Evolutionary conservation across 2,797 vertebrate species (phyloP), one percentile per base, ranked within the genome.

Genomic region (Kryptolebias ocellatus): DNA sequence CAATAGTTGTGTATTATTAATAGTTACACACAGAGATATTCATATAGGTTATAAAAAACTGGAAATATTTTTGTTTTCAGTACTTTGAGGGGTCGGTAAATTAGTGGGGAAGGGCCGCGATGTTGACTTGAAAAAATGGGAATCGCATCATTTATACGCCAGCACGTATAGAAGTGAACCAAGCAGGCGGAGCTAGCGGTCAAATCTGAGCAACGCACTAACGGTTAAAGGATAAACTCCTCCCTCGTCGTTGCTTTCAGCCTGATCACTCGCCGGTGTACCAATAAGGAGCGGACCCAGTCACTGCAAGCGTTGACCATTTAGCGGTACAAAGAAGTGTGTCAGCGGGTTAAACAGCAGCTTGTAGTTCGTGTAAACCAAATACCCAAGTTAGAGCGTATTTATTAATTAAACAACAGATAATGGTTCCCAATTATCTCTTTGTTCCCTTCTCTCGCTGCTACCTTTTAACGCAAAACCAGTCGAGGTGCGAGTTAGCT

Each of bases 271-370:
- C 10, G 18, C 49, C 49, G 9, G 18, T 20, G 18, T 4, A 24
- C 10, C 9, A 5, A 8, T 51, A 51, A 24, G 10, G 20, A 51
- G 20, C 49, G 20, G n/a, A 51, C 20, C 49, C 20, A 24, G 8
- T 20, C 7, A 3, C 18, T 9, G 24, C 20, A 14, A 51, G 20
- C 18, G 8, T 24, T 51, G 49, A 3, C 49, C n/a, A 11, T 12
- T 12, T 12, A 44, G 4, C 53, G 39, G 37, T 78, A 84, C 81
- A 84, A 84, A 84, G 69, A 64, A 51, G 44, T 28, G 53, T 14
- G 2, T 39, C 29, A 55, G 45, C 49, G 16, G 46, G 45, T 16
- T n/a, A 14, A 18, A 2, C 0, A 2, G 6, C 4, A 15, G 9
- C 0, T 1, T 6, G 2, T 20, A 14, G 10, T 6, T 31, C 0